Evolutionary conservation across 2,797 vertebrate species (phyloP).

Genomic region (Spea hammondii): DNA sequence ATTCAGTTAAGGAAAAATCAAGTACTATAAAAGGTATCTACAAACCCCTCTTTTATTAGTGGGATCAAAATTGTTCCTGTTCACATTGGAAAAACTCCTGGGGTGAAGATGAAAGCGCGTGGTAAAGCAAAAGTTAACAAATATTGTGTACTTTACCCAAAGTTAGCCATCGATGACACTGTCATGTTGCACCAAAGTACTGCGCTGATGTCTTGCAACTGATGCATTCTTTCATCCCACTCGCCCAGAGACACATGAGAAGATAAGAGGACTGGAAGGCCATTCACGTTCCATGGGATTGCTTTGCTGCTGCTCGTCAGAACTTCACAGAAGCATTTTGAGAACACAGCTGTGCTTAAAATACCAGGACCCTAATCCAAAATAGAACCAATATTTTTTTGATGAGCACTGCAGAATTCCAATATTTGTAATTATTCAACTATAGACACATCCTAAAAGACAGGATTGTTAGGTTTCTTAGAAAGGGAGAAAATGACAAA

Average conservation of each 20-base stretch:
- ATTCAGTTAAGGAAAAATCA: no score
- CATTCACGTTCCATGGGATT: constrained; percentile 75
- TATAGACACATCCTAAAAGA: no score
- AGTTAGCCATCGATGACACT: constrained; percentile 74
- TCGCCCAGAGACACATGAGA: constrained; percentile 84
- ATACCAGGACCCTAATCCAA: constrained; percentile 80
- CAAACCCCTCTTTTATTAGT: no score
- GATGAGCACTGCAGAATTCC: no score
- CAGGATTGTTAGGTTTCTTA: no score
- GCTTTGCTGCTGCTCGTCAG: constrained; percentile 73
- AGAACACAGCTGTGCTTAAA: constrained; percentile 85
- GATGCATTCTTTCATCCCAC: constrained; percentile 83
- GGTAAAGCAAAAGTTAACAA: background rate
- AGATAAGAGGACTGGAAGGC: constrained; percentile 72
- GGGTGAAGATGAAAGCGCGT: no score
- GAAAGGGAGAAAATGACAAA: no score
- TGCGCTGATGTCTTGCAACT: constrained; percentile 80
- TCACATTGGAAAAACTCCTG: no score
- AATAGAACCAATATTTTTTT: no score
- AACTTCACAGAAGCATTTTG: constrained; percentile 86
- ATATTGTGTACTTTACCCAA: constrained; percentile 73
- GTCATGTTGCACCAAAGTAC: constrained; percentile 88
- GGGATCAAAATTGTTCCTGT: no score
- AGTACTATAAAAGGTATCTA: no score
- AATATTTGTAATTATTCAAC: no score